Evolutionary conservation across 2,888 invertebrate species (phyloP), one percentile per base, ranked within the genome.

Genomic region (Agrochola lota): DNA sequence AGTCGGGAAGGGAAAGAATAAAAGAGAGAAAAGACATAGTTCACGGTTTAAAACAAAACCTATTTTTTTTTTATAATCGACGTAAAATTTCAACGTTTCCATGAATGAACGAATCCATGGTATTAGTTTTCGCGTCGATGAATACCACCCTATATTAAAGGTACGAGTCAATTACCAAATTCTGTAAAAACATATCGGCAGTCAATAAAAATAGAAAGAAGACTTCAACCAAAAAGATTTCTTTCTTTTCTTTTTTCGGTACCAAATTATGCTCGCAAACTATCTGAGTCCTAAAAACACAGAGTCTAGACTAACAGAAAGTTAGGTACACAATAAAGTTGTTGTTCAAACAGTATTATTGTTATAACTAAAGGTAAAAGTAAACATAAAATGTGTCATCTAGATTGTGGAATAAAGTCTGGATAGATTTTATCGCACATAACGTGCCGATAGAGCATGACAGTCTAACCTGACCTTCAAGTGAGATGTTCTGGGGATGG

Each of bases 91-190:
- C 30, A 30, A 30, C 30, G 30, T n/a, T n/a, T n/a, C n/a, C n/a
- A n/a, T n/a, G n/a, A n/a, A n/a, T n/a, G n/a, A n/a, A n/a, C n/a
- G 30, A 30, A 30, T 30, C 2, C 30, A 30, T 30, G 30, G 30
- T 30, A 30, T 30, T 2, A 30, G 30, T 30, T 30, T 30, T 30
- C 30, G 30, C 30, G 30, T 30, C 30, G 30, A 30, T 30, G 30
- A 2, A 30, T 30, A 30, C 30, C 30, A 30, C 30, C 30, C 30
- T 30, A 30, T 30, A 98, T 98, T 94, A 98, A 88, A 15, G 98
- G 98, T 0, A 98, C 95, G 93, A 98, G 91, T 97, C 98, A 98
- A 94, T 98, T 98, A 81, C 98, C 98, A 97, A 98, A 98, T 91
- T 98, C 98, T 75, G 98, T 98, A 96, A 98, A 97, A 97, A 98